A percentile compares a stretch with the other conserved stretches of the same genome.
phyloP scores from a whole-genome alignment of 2,797 vertebrate species.

The Sarcophilus harrisii region DNA sequence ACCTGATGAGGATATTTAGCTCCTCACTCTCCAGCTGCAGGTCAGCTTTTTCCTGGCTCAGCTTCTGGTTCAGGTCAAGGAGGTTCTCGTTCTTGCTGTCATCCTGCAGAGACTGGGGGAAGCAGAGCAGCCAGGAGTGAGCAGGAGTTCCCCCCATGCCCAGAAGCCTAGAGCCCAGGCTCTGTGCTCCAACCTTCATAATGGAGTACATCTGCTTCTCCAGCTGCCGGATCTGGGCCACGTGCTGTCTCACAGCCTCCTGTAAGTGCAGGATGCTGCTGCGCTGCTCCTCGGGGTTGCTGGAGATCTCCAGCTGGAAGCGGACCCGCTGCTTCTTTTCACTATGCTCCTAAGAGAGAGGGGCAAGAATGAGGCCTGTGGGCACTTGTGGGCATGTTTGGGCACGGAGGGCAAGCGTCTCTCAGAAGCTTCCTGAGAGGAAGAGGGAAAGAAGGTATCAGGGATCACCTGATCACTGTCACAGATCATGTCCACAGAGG shows the following conservation, averaged over 20 bases:
- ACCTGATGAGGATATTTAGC: conserved; percentile 99
- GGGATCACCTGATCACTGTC: conserved; percentile 36
- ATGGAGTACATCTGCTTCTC: conserved; percentile 99
- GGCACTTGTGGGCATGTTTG: conserved; percentile 24
- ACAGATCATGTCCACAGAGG: neutral
- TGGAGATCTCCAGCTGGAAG: conserved; percentile 99
- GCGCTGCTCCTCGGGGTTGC: conserved; percentile 98
- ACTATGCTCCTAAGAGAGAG: conserved; percentile 92
- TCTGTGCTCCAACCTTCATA: conserved; percentile 88
- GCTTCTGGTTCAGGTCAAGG: conserved; percentile 91
- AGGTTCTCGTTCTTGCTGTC: conserved; percentile 91
- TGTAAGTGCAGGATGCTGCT: conserved; percentile 98
- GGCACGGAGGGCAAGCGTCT: conserved; percentile 2
- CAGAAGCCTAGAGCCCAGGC: neutral
- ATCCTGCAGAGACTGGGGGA: conserved; percentile 91
- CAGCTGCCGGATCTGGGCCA: conserved; percentile 94
- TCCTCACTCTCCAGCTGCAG: conserved; percentile 98
- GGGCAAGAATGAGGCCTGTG: conserved; percentile 15
- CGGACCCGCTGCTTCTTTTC: conserved; percentile 99
- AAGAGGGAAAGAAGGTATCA: conserved; percentile 20
- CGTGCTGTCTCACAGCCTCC: conserved; percentile 96
- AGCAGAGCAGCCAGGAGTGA: conserved; percentile 52
- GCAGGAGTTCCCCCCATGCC: neutral
- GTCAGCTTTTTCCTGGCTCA: conserved; percentile 96
- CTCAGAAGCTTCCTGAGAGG: neutral